These are phyloP conservation scores for Natrix natrix DNA, from an alignment of 2,797 vertebrate species.

Conservation along the genomic window DNA sequence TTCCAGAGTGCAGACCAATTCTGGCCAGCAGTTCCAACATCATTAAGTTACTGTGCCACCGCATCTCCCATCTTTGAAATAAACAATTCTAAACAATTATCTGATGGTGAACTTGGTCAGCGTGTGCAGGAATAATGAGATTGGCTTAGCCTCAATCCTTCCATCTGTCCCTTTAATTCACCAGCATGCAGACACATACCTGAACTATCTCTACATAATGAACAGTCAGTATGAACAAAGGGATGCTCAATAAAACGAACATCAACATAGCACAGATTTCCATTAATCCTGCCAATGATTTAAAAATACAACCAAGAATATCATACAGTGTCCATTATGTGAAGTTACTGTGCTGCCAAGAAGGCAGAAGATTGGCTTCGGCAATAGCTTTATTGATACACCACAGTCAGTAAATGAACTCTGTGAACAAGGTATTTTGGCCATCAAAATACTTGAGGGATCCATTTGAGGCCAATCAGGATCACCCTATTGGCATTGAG, in stretches of 20 bases:
- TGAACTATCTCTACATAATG: neutral
- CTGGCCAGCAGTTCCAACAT: neutral
- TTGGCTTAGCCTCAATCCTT: neutral
- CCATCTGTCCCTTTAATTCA: neutral
- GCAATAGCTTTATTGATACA: neutral
- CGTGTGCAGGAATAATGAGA: neutral
- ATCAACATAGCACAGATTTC: neutral
- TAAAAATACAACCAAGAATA: neutral
- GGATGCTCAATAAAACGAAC: neutral
- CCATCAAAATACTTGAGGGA: too few species aligned
- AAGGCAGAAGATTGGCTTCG: neutral
- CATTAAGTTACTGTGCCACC: neutral
- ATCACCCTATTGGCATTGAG: neutral
- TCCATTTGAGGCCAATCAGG: neutral
- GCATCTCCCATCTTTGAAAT: neutral
- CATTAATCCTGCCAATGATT: neutral
- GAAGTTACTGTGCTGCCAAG: neutral
- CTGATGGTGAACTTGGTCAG: neutral
- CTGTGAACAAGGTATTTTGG: neutral
- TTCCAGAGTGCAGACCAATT: neutral
- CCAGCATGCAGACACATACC: neutral
- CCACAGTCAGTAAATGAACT: neutral
- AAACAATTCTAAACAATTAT: neutral
- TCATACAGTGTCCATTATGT: neutral
- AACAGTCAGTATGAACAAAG: neutral